These are phyloP conservation scores for Sebastes baramenuke DNA, from an alignment of 2,797 vertebrate genomes.

Conservation along the genomic window DNA sequence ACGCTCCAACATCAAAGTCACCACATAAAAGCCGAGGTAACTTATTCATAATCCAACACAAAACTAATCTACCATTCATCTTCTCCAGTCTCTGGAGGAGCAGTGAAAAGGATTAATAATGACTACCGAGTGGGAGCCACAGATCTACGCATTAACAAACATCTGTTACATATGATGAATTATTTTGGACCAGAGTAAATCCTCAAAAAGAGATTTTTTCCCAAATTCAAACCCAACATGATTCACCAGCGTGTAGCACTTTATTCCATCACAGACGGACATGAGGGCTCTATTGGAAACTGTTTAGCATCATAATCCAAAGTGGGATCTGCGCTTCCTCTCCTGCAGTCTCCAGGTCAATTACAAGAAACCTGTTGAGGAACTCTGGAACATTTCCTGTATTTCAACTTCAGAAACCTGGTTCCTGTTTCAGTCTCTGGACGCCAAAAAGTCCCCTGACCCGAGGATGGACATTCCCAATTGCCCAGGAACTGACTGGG, in stretches of 20 bases:
- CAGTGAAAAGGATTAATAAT: conserved; percentile 13
- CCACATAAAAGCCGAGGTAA: conserved; percentile 37
- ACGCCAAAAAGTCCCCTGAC: too few species aligned
- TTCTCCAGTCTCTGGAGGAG: neutral
- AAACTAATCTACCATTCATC: conserved; percentile 15
- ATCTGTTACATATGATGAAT: neutral
- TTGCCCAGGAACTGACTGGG: neutral
- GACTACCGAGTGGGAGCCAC: neutral
- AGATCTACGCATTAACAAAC: conserved; percentile 1
- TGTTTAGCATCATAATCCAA: neutral
- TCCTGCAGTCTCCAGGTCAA: neutral
- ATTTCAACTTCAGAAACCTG: neutral
- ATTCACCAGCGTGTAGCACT: neutral
- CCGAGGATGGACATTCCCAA: rapidly evolving
- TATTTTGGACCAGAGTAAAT: neutral
- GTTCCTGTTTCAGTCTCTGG: neutral
- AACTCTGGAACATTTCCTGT: neutral
- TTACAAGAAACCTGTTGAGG: neutral
- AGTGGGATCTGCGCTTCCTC: neutral
- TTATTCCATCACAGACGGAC: neutral
- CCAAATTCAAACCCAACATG: neutral
- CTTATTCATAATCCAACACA: conserved; percentile 33
- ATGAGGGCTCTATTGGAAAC: neutral
- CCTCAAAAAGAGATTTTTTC: neutral
- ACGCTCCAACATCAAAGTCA: conserved; percentile 33